These are phyloP conservation scores for Lepus townsendii DNA, from an alignment of 2,797 vertebrate genomes.

Conservation along the genomic window DNA sequence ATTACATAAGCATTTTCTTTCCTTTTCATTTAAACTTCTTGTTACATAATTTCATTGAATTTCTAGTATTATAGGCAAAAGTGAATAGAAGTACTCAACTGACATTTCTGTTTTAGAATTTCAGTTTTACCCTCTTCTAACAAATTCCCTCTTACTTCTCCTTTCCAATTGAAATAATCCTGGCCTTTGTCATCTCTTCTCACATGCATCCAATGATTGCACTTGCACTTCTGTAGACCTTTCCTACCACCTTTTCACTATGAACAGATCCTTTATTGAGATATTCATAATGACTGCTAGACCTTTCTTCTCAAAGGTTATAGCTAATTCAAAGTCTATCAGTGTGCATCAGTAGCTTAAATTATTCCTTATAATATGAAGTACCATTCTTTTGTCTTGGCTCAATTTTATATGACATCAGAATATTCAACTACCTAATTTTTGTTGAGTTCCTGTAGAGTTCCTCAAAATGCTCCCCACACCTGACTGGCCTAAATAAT, in stretches of 20 bases:
- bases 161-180: slow-evolving; percentile 23
- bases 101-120: slow-evolving; percentile 28
- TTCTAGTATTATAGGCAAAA: background rate
- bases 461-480: slow-evolving; percentile 36
- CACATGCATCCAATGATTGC: background rate
- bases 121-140: slow-evolving; percentile 36
- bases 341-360: slow-evolving; percentile 50
- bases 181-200: slow-evolving; percentile 3
- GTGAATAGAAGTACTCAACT: background rate
- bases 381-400: slow-evolving; percentile 37
- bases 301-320: slow-evolving; percentile 69
- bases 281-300: slow-evolving; percentile 61
- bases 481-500: slow-evolving; percentile 75
- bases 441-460: slow-evolving; percentile 46
- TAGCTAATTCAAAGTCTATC: slow-evolving; percentile 73
- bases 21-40: slow-evolving; percentile 55
- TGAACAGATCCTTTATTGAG: slow-evolving; percentile 66
- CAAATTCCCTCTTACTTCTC: slow-evolving; percentile 41
- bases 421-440: slow-evolving; percentile 62
- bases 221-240: background rate
- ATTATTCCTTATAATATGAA: slow-evolving; percentile 65
- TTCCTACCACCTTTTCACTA: background rate
- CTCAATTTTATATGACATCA: slow-evolving; percentile 66
- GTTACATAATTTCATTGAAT: slow-evolving; percentile 55
- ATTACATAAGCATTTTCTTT: slow-evolving; percentile 17